Evolutionary conservation across 2,113 vertebrate genomes (phyloP).

Genomic region (Heterocephalus glaber): DNA sequence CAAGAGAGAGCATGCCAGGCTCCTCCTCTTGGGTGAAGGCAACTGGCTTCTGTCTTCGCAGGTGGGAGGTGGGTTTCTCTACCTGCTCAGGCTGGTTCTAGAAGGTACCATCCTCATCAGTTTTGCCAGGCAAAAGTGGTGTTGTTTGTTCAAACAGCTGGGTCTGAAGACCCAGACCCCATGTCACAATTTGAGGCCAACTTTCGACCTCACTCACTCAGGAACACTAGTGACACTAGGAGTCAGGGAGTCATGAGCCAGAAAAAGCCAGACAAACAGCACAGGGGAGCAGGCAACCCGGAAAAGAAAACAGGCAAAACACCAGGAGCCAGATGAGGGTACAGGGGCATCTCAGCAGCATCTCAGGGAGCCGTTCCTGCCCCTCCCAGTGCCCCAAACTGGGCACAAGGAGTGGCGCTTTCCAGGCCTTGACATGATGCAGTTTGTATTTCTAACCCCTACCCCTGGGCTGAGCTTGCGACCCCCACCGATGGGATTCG

Average conservation of each 20-base stretch:
- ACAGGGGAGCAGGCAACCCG: neutral
- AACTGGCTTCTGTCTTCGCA: neutral
- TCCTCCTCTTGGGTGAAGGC: neutral
- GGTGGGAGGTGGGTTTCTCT: neutral
- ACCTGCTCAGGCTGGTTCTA: neutral
- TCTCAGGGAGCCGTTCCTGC: neutral
- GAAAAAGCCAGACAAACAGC: constrained; percentile 24
- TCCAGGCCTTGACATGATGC: neutral
- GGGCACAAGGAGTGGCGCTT: neutral
- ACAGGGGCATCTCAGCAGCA: neutral
- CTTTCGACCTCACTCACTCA: constrained; percentile 50
- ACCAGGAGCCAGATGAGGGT: neutral
- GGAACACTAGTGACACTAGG: constrained; percentile 19
- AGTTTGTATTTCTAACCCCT: neutral
- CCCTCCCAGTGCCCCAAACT: neutral
- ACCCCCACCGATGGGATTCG: fast-evolving
- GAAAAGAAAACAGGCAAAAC: neutral
- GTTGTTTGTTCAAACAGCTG: constrained; percentile 56
- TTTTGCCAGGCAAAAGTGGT: constrained; percentile 33
- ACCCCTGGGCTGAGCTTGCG: neutral
- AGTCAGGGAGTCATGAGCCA: neutral
- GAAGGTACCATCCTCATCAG: neutral
- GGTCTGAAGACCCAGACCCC: constrained; percentile 29
- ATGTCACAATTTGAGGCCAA: constrained; percentile 36
- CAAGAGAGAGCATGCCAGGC: neutral